A percentile compares a stretch with the other conserved stretches of the same genome.
These are phyloP conservation scores for Emys orbicularis DNA, from an alignment of 2,797 vertebrate genomes.

Conservation along the genomic window DNA sequence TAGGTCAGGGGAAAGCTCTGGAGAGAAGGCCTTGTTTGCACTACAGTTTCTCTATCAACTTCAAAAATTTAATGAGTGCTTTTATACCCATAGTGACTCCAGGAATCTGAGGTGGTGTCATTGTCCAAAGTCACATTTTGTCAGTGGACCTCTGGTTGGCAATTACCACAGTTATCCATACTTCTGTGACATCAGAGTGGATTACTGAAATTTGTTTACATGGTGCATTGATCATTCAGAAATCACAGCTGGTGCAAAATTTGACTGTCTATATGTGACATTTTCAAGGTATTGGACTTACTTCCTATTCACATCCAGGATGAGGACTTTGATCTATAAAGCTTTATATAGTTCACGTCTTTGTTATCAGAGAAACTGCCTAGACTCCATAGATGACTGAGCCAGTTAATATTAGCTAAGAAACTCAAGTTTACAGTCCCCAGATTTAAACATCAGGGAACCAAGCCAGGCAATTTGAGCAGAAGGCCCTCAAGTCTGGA, in stretches of 20 bases:
- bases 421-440: background rate
- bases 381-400: accelerated
- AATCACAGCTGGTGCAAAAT: accelerated
- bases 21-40: too few species aligned
- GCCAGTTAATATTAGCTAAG: accelerated
- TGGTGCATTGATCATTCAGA: accelerated
- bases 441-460: background rate
- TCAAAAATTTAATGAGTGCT: too few species aligned
- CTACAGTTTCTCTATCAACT: too few species aligned
- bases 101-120: background rate
- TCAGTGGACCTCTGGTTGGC: background rate
- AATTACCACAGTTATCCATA: accelerated
- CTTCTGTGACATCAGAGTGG: accelerated
- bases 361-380: accelerated
- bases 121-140: accelerated
- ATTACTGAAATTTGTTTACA: accelerated
- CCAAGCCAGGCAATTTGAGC: accelerated
- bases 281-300: too few species aligned
- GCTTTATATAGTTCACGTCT: accelerated
- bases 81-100: background rate
- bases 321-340: accelerated
- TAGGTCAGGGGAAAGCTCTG: too few species aligned
- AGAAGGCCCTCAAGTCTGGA: background rate
- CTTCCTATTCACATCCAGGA: accelerated
- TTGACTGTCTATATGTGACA: accelerated